phyloP scores from a whole-genome alignment of 2,113 vertebrate genomes.

The Merops nubicus region DNA sequence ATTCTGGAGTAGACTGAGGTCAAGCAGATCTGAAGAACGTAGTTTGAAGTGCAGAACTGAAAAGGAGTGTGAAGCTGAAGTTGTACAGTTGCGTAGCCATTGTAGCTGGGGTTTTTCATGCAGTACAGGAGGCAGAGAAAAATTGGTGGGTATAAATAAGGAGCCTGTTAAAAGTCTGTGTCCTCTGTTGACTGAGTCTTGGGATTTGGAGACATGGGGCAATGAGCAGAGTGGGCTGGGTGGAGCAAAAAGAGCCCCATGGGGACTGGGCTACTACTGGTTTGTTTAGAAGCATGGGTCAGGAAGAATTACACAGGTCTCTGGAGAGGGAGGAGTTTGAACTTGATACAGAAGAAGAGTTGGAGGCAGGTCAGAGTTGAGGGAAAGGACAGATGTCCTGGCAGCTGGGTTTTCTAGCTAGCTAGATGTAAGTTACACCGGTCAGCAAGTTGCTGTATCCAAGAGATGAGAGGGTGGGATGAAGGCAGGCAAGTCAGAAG shows the following conservation, averaged over 20 bases:
- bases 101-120: neutral
- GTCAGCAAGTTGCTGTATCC: neutral
- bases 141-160: neutral
- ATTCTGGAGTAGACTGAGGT: neutral
- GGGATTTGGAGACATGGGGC: neutral
- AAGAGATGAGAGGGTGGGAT: neutral
- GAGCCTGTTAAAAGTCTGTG: neutral
- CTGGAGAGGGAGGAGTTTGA: neutral
- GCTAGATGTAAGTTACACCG: neutral
- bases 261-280: neutral
- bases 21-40: neutral
- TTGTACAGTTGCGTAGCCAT: neutral
- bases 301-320: neutral
- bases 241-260: neutral
- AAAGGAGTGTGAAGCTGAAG: neutral
- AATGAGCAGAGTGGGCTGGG: neutral
- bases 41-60: neutral
- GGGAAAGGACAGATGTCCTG: neutral
- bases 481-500: neutral
- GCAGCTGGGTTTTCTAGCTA: neutral
- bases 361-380: constrained; percentile 1
- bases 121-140: neutral
- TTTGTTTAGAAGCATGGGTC: neutral
- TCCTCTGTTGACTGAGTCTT: neutral
- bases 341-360: neutral